Base-by-base conservation (phyloP, 2,797 vertebrate genomes). In the Psittacula echo region DNA sequence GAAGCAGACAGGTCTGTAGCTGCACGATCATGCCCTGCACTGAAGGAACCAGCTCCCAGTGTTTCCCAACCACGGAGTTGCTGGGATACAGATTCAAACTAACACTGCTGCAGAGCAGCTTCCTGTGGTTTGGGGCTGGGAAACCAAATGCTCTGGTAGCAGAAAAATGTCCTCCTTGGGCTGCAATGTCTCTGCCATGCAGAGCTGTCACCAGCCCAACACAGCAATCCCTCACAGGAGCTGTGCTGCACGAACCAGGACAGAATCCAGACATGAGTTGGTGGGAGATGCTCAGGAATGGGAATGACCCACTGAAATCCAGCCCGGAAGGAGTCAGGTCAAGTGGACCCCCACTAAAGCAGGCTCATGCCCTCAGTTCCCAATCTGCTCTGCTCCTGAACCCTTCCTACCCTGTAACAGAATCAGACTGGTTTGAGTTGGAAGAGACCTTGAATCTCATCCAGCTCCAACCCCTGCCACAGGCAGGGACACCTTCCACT, bases 61-160 rank as follows among this genome's bases (percentile, higher is more conserved):
- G 0, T 56, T 91, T 82, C 66, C 53, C 27, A 53, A 10, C 3
- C 0, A 0, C 11, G 0, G 45, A 42, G 83, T 1, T 61, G 89
- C 68, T 3, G 0, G 77, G 94, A 53, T 67, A n/a, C 85, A 2
- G 4, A 12, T 3, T 6, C 53, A 30, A 45, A 77, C n/a, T 0
- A 21, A 51, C 0, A 0, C 11, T 27, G 75, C 11, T 44, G 29
- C 51, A 26, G 37, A 10, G 74, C 86, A 79, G 39, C 11, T 93
- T 91, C 94, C 95, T 87, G 87, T 10, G 50, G 67, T 8, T 50
- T 85, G 4, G 4, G 68, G 72, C 26, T 32, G 24, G 90, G 85
- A 93, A 93, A 32, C 6, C 11, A 16, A 72, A 45, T 30, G 58
- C 70, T 48, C 75, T 11, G 85, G 54, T 23, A 34, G 54, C 54